Conservation (phyloP, 2,113 vertebrate species). For the Myotis lucifugus region DNA sequence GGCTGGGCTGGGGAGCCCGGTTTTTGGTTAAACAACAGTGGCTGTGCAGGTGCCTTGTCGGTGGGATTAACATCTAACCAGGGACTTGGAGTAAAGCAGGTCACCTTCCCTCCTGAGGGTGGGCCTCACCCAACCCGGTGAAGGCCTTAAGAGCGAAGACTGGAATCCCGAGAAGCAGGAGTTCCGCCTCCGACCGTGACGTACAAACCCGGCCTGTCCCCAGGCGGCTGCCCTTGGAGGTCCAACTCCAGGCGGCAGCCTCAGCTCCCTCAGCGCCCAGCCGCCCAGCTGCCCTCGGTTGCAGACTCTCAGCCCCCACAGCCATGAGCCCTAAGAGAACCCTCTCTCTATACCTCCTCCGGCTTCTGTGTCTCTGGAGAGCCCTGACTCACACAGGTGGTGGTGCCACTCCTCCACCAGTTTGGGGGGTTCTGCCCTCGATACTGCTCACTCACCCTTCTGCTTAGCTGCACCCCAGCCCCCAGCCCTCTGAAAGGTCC, state of each 20-base stretch:
- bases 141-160: background rate
- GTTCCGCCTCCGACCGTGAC: fast-evolving
- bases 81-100: background rate
- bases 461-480: background rate
- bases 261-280: too few relatives aligned
- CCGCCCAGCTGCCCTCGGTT: background rate
- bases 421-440: background rate
- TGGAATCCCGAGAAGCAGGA: background rate
- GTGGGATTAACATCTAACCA: background rate
- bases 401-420: too few relatives aligned
- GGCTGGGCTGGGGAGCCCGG: background rate
- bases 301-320: background rate
- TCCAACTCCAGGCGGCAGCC: background rate
- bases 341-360: background rate
- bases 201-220: background rate
- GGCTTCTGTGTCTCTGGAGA: background rate
- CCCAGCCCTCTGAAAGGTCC: background rate
- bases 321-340: background rate
- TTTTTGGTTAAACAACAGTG: too few relatives aligned
- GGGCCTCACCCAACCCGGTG: background rate
- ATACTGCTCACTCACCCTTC: background rate
- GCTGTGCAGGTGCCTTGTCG: background rate
- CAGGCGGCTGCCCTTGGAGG: background rate
- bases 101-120: background rate
- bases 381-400: fast-evolving